These are phyloP conservation scores for Micropterix aruncella DNA, from an alignment of 2,888 invertebrate genomes.

Conservation along the genomic window DNA sequence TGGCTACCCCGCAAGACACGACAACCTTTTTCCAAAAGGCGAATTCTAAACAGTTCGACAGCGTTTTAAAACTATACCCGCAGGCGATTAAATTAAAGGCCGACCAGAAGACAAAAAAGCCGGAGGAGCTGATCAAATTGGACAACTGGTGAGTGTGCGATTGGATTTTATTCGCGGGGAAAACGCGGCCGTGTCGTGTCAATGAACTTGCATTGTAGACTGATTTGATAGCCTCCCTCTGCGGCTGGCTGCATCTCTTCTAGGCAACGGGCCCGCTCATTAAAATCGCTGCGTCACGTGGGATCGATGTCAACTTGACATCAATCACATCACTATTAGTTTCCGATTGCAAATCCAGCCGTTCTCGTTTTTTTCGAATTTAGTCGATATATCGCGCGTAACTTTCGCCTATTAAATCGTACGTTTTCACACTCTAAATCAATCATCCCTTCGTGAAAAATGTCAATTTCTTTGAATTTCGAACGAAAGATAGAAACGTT, in stretches of 20 bases:
- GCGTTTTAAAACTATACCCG: constrained; percentile 82
- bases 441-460: no score
- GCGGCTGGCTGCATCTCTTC: constrained; percentile 36
- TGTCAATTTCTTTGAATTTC: no score
- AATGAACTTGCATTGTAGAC: constrained; percentile 46
- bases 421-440: no score
- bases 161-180: constrained; percentile 35
- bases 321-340: no score
- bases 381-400: no score
- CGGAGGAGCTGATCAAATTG: constrained; percentile 87
- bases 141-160: constrained; percentile 85
- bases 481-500: no score
- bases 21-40: constrained; percentile 89
- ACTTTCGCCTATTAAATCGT: no score
- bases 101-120: constrained; percentile 81
- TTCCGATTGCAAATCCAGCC: no score
- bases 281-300: constrained; percentile 60
- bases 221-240: constrained; percentile 52
- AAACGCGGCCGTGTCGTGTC: constrained; percentile 46
- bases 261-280: constrained; percentile 50
- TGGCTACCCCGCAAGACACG: constrained; percentile 81
- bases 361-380: no score
- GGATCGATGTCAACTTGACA: constrained; percentile 55
- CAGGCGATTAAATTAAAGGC: constrained; percentile 85
- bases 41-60: constrained; percentile 73